A percentile compares a stretch with the other conserved stretches of the same genome.
phyloP scores from a whole-genome alignment of 35 echinoderm and acorn worm genomes.

The Strongylocentrotus purpuratus region DNA sequence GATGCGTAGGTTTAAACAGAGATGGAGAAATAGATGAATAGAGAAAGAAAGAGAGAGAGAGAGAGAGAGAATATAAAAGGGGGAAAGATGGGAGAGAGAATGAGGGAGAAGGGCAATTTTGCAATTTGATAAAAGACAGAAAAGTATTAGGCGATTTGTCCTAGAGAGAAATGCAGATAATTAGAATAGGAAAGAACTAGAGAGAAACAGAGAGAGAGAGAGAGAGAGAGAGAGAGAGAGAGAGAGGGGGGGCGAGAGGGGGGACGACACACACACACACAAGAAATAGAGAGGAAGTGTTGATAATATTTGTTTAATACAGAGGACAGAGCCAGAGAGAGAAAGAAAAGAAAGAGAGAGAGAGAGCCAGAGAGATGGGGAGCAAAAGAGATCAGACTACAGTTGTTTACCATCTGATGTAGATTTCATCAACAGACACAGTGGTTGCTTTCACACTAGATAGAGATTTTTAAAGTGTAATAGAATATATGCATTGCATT shows the following conservation, averaged over 20 bases:
- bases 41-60: background rate
- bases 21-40: background rate
- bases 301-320: too few relatives aligned
- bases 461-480: background rate
- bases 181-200: background rate
- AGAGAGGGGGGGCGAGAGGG: background rate
- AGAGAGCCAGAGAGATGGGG: background rate
- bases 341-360: background rate
- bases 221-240: background rate
- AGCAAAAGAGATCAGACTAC: background rate
- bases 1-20: too few relatives aligned
- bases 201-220: background rate
- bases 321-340: background rate
- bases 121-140: background rate
- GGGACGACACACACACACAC: too few relatives aligned
- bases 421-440: background rate
- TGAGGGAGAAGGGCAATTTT: too few relatives aligned
- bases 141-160: too few relatives aligned
- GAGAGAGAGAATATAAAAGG: too few relatives aligned
- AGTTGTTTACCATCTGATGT: constrained; percentile 1
- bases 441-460: background rate
- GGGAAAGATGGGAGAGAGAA: background rate
- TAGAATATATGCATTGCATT: too few relatives aligned
- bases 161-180: background rate
- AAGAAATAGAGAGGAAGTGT: background rate